Percentiles rank a stretch among this genome's conserved stretches.
Evolutionary conservation across 2,888 invertebrate genomes (phyloP).

Genomic region (Strigamia crassipes): DNA sequence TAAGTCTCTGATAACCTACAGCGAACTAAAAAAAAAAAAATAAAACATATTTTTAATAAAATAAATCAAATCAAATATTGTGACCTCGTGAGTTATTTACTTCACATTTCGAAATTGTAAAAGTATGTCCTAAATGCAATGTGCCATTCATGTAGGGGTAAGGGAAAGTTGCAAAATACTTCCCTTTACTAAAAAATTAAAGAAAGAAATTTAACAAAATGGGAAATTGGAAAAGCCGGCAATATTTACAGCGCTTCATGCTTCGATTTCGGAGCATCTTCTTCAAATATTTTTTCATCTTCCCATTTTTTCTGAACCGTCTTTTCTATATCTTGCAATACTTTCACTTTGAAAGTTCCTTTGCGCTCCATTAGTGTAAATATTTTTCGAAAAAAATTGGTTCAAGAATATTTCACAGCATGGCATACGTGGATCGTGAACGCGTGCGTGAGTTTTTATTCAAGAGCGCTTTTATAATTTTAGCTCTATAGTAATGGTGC

Average conservation of each 20-base stretch:
- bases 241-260: neutral
- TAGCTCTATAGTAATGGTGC: too few relatives aligned
- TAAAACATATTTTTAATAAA: neutral
- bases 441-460: too few relatives aligned
- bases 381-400: too few relatives aligned
- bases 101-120: slow-evolving; percentile 96
- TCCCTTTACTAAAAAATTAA: slow-evolving; percentile 64
- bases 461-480: too few relatives aligned
- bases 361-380: slow-evolving; percentile 65
- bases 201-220: neutral
- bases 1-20: slow-evolving; percentile 52
- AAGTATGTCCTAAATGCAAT: slow-evolving; percentile 95
- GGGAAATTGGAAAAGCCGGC: neutral
- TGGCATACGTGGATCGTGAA: too few relatives aligned
- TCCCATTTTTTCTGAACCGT: slow-evolving; percentile 88
- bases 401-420: too few relatives aligned
- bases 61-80: neutral
- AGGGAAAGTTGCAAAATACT: slow-evolving; percentile 93
- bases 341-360: slow-evolving; percentile 87
- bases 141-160: slow-evolving; percentile 99
- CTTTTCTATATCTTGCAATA: slow-evolving; percentile 81
- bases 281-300: slow-evolving; percentile 76
- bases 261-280: slow-evolving; percentile 71
- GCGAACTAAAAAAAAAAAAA: slow-evolving; percentile 71
- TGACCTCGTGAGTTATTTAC: slow-evolving; percentile 62